phyloP scores from a whole-genome alignment of 2,113 vertebrate species.

The Holacanthus passer region DNA sequence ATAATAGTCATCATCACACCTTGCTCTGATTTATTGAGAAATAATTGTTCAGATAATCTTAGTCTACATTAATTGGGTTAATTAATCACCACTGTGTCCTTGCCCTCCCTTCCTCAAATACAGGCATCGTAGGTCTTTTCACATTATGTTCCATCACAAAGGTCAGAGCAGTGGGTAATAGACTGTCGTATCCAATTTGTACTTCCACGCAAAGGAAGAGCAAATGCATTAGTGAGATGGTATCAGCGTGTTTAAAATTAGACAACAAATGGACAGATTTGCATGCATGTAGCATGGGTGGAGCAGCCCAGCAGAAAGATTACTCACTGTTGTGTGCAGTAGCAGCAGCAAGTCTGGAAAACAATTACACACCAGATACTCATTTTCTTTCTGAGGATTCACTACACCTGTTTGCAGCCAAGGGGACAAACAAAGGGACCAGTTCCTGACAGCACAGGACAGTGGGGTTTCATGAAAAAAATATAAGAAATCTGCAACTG shows the following conservation, averaged over 20 bases:
- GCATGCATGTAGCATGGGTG: slow-evolving; percentile 51
- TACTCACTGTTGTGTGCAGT: slow-evolving; percentile 29
- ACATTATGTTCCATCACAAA: slow-evolving; percentile 77
- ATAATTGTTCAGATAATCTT: slow-evolving; percentile 84
- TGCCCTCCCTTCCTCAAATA: slow-evolving; percentile 58
- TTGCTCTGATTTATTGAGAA: slow-evolving; percentile 80
- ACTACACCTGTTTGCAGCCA: slow-evolving; percentile 70
- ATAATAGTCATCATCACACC: slow-evolving; percentile 74
- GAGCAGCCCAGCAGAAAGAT: slow-evolving; percentile 34
- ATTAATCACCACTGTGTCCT: slow-evolving; percentile 81
- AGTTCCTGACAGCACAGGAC: slow-evolving; percentile 32
- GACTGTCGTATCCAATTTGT: slow-evolving; percentile 81
- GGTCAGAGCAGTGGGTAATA: slow-evolving; percentile 79
- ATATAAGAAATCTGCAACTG: slow-evolving; percentile 65
- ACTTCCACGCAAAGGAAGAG: slow-evolving; percentile 76
- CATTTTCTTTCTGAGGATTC: slow-evolving; percentile 63
- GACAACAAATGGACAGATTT: slow-evolving; percentile 75
- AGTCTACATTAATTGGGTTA: slow-evolving; percentile 84
- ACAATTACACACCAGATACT: slow-evolving; percentile 53
- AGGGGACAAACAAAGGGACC: slow-evolving; percentile 50
- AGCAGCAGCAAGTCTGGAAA: slow-evolving; percentile 34
- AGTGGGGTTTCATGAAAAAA: slow-evolving; percentile 33
- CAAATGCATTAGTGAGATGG: slow-evolving; percentile 74
- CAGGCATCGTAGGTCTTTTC: slow-evolving; percentile 75
- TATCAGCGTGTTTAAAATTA: slow-evolving; percentile 78